Percentiles rank a stretch among this genome's conserved stretches.
These are phyloP conservation scores for Eupleurogrammus muticus DNA, from an alignment of 2,797 vertebrate genomes.

Conservation along the genomic window DNA sequence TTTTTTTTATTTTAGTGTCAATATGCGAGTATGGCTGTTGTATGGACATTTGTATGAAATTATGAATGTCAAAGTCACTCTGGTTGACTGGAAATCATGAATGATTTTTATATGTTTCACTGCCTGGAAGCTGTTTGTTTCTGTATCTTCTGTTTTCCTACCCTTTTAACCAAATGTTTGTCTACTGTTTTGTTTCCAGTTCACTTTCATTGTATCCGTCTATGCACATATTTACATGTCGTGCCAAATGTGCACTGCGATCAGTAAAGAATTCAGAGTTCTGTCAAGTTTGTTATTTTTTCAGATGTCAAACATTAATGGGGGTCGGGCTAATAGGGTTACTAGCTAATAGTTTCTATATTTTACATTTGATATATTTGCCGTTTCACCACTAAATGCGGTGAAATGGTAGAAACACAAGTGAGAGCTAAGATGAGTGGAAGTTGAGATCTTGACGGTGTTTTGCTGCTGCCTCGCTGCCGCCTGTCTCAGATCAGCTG, in stretches of 20 bases:
- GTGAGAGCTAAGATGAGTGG: neutral
- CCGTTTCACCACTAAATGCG: neutral
- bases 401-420: neutral
- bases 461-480: neutral
- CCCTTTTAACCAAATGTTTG: conserved; percentile 32
- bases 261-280: conserved; percentile 62
- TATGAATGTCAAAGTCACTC: conserved; percentile 66
- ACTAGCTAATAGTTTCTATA: neutral
- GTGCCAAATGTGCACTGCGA: conserved; percentile 48
- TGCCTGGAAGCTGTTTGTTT: conserved; percentile 62
- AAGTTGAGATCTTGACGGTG: neutral
- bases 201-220: conserved; percentile 41
- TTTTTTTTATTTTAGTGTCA: conserved; percentile 49
- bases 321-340: too few relatives aligned
- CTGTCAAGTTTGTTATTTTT: conserved; percentile 18
- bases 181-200: conserved; percentile 24
- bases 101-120: conserved; percentile 67
- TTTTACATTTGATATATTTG: neutral
- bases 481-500: conserved; percentile 61
- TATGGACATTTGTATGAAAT: conserved; percentile 69
- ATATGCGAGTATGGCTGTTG: conserved; percentile 71
- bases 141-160: conserved; percentile 52
- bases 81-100: conserved; percentile 70
- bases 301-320: neutral
- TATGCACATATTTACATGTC: conserved; percentile 59